Conservation (phyloP, 2,113 vertebrate genomes). For the Chiloscyllium plagiosum region DNA sequence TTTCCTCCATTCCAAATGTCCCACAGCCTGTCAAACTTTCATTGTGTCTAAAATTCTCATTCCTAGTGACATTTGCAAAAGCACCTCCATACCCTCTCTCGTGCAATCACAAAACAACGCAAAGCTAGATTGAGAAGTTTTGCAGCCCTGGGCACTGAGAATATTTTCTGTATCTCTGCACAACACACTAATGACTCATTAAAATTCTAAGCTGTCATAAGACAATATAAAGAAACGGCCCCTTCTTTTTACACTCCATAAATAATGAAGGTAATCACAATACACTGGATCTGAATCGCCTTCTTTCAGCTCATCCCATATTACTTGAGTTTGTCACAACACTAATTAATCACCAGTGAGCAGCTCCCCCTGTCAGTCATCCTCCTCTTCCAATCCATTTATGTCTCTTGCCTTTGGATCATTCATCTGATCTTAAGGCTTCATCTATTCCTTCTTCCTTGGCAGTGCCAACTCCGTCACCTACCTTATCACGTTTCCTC, state of each 20-base stretch:
- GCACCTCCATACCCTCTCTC: too few relatives aligned
- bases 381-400: neutral
- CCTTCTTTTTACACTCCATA: neutral
- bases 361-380: neutral
- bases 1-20: too few relatives aligned
- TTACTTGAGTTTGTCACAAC: neutral
- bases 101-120: too few relatives aligned
- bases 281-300: neutral
- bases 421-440: neutral
- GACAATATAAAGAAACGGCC: neutral
- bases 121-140: neutral
- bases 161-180: neutral
- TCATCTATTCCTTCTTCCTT: too few relatives aligned
- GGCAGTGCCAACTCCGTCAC: neutral
- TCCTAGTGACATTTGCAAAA: too few relatives aligned
- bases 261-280: neutral
- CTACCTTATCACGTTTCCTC: too few relatives aligned
- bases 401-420: too few relatives aligned
- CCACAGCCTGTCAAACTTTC: too few relatives aligned
- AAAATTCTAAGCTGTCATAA: neutral
- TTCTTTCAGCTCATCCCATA: neutral
- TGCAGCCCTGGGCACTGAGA: neutral
- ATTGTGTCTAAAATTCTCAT: too few relatives aligned
- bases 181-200: neutral
- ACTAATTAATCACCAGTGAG: neutral